phyloP scores from a whole-genome alignment of 2,113 vertebrate genomes.

The Osmerus mordax region DNA sequence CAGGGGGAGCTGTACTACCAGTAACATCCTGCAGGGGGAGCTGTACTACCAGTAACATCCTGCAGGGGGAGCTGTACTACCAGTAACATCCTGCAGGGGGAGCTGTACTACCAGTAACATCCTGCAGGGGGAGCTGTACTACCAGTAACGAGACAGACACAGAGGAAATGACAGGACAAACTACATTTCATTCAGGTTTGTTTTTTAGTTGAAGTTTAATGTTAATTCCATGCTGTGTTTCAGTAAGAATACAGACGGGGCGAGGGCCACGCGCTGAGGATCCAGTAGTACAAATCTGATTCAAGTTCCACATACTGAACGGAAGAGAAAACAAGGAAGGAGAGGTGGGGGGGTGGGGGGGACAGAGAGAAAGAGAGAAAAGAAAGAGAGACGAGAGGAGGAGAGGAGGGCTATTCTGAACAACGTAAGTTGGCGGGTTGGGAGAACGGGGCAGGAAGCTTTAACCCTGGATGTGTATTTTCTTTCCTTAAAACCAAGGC shows the following conservation, averaged over 20 bases:
- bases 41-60: too few species aligned
- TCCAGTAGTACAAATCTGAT: slow-evolving; percentile 99
- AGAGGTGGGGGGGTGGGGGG: slow-evolving; percentile 69
- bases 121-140: neutral
- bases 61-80: too few species aligned
- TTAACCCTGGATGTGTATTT: slow-evolving; percentile 63
- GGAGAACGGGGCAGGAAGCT: slow-evolving; percentile 71
- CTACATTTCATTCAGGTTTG: slow-evolving; percentile 79
- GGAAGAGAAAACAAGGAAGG: slow-evolving; percentile 74
- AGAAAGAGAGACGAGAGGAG: slow-evolving; percentile 8
- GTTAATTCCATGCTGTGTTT: slow-evolving; percentile 99
- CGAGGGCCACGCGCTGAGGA: slow-evolving; percentile 96
- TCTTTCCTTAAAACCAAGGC: neutral
- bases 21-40: too few species aligned
- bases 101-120: neutral
- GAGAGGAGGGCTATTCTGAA: slow-evolving; percentile 44
- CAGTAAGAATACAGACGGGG: slow-evolving; percentile 99
- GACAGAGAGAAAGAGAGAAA: slow-evolving; percentile 74
- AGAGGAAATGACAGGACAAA: slow-evolving; percentile 1
- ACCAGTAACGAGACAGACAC: too few species aligned
- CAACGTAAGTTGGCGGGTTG: slow-evolving; percentile 27
- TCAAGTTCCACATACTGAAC: slow-evolving; percentile 98
- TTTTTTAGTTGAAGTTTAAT: slow-evolving; percentile 81
- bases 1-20: too few species aligned
- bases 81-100: too few species aligned